Conservation (phyloP, 1,140 invertebrate genomes). For the Caenorhabditis brenneri region DNA sequence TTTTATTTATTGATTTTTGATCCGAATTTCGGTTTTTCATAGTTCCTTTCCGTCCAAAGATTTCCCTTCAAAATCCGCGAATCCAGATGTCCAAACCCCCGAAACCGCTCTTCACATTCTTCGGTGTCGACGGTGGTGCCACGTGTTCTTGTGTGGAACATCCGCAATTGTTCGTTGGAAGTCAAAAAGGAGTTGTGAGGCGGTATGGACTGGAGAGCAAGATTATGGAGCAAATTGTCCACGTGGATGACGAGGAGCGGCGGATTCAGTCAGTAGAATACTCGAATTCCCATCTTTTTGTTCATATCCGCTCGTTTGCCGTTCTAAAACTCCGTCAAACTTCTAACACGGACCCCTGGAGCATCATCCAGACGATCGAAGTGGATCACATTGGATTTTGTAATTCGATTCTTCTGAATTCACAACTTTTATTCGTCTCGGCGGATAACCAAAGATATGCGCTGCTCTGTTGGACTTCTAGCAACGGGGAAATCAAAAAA, state of each 20-base stretch:
- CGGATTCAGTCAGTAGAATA: background rate
- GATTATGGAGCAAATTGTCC: background rate
- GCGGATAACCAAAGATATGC: background rate
- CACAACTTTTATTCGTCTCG: background rate
- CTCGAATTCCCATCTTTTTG: background rate
- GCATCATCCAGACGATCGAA: background rate
- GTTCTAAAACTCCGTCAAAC: background rate
- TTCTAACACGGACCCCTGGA: background rate
- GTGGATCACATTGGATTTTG: slow-evolving; percentile 10
- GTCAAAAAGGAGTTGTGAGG: background rate
- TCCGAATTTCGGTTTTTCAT: background rate
- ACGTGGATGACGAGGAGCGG: background rate
- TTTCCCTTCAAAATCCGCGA: background rate
- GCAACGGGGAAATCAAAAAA: too few relatives aligned
- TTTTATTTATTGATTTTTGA: background rate
- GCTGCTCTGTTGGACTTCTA: background rate
- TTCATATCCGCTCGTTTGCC: background rate
- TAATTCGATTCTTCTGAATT: background rate
- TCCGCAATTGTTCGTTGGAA: background rate
- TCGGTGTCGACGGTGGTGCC: slow-evolving; percentile 8
- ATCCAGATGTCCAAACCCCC: background rate
- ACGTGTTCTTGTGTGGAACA: slow-evolving; percentile 4
- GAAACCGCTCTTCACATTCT: background rate
- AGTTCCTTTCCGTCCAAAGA: background rate
- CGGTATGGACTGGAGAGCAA: background rate